Evolutionary conservation across 37 sponge, comb jelly and placozoan genomes (phyloP), one percentile per base, ranked within the genome.

Genomic region (Bolinopsis microptera): DNA sequence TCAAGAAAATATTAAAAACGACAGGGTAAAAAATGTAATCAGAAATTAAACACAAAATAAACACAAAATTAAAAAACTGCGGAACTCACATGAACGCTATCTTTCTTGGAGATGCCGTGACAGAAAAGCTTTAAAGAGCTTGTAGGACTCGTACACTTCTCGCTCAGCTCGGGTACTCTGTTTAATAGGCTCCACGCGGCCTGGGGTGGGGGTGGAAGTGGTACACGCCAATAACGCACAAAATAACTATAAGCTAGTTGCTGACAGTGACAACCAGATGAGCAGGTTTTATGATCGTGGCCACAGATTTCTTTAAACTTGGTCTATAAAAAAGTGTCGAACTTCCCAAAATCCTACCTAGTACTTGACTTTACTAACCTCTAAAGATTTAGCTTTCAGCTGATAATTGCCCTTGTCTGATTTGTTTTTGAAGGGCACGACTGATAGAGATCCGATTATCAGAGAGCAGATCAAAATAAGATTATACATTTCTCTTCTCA

Each of bases 371-470:
- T n/a, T n/a, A n/a, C n/a, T n/a, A n/a, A 32, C 80, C 80, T 77
- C 80, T 32, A 77, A 27, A 33, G 80, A 77, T 18, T 77, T 77
- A 8, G 32, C 36, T 77, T 77, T 77, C 0, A 77, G 27, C 80
- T 32, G 27, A 32, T 77, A 77, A 36, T 77, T 77, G 1, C 80
- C 80, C 33, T 77, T 36, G 1, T 34, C 36, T 35, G 80, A 77
- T 32, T 36, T 77, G 18, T 32, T 32, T 16, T 32, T 77, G 35
- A 77, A 77, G 22, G 36, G 35, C 0, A 77, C 80, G 1, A 48
- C 61, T 18, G 61, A 48, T 18, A 48, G 61, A 48, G 61, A 48
- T 18, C 9, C 9, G 5, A 48, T 13, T 18, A 48, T 48, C 5
- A 48, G 61, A 48, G 61, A 48, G 13, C 5, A 48, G 9, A 48